These are phyloP conservation scores for Pycnonotus jocosus DNA, from an alignment of 2,113 vertebrate genomes.

Conservation along the genomic window DNA sequence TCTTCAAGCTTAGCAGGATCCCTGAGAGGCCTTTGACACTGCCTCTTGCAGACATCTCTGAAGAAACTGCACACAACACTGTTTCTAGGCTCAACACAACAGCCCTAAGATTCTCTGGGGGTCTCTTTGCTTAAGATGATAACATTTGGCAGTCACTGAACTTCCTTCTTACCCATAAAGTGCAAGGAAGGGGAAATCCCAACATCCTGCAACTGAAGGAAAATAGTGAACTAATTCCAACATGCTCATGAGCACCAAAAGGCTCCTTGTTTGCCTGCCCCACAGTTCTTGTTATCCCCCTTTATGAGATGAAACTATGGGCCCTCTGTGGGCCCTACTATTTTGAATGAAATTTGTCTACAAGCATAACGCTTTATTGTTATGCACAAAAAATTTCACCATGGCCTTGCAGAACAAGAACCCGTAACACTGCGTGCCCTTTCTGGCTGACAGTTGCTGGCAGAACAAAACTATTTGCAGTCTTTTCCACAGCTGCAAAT, in stretches of 20 bases:
- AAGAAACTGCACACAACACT: background rate
- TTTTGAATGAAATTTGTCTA: conserved; percentile 56
- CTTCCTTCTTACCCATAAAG: background rate
- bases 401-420: conserved; percentile 41
- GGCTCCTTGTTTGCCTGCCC: background rate
- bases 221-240: conserved; percentile 3
- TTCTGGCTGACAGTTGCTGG: conserved; percentile 62
- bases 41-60: background rate
- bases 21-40: fast-evolving
- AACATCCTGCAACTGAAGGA: conserved; percentile 4
- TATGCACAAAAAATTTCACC: conserved; percentile 28
- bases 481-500: conserved; percentile 72
- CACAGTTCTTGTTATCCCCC: background rate
- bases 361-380: conserved; percentile 57
- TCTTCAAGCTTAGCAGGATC: background rate
- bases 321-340: background rate
- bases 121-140: background rate
- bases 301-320: conserved; percentile 1
- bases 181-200: background rate
- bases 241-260: conserved; percentile 2
- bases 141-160: background rate
- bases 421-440: conserved; percentile 33
- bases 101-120: background rate
- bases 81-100: background rate
- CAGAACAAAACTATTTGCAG: conserved; percentile 59